A percentile compares a stretch with the other conserved stretches of the same genome.
Evolutionary conservation across 2,113 vertebrate genomes (phyloP).

Genomic region (Bucco capensis): DNA sequence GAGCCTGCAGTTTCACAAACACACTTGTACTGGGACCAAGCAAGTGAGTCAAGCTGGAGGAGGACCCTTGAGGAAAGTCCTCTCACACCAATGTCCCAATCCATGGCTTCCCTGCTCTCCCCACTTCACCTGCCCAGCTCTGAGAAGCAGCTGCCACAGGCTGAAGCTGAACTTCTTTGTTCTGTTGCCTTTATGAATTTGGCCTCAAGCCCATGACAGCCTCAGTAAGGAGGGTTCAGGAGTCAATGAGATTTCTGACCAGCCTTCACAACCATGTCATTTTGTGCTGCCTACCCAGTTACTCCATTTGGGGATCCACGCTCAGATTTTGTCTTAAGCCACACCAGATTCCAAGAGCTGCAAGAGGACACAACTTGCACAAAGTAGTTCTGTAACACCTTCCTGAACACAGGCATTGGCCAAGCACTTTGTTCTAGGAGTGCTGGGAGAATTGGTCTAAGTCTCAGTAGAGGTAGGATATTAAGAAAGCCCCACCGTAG

Average conservation of each 20-base stretch:
- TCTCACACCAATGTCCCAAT: not conserved
- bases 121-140: not conserved
- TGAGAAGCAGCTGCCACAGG: rapidly evolving
- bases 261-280: not conserved
- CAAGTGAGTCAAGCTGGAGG: not conserved
- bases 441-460: not conserved
- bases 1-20: not conserved
- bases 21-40: not conserved
- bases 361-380: not conserved
- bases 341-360: not conserved
- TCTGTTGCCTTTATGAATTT: rapidly evolving
- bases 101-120: rapidly evolving
- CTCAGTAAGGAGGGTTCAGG: not conserved
- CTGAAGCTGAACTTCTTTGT: not conserved
- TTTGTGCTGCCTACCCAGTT: not conserved
- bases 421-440: not conserved
- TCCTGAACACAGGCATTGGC: not conserved
- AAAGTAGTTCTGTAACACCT: not conserved
- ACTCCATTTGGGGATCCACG: not conserved
- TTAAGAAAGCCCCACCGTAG: not conserved
- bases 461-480: not conserved
- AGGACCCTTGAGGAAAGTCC: not conserved
- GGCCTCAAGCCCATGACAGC: not conserved
- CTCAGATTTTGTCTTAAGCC: not conserved
- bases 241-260: rapidly evolving